Conservation (phyloP, 2,113 vertebrate genomes). For the Gymnarchus niloticus region DNA sequence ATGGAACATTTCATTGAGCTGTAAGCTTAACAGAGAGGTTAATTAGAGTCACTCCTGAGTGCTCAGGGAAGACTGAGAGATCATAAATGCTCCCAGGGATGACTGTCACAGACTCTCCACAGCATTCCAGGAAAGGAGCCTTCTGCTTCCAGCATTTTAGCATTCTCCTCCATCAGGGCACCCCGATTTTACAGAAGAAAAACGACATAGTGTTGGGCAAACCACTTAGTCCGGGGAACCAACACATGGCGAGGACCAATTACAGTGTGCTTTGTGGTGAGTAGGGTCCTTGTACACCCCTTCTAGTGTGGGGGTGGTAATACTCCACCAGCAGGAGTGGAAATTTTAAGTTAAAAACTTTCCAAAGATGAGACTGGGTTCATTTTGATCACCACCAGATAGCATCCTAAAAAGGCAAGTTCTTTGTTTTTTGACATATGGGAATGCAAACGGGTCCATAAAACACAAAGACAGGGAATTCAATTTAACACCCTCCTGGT, state of each 20-base stretch:
- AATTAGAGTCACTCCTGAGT: constrained; percentile 12
- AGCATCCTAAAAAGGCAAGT: no score
- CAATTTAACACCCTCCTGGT: not conserved
- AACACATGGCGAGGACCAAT: no score
- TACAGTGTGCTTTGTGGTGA: not conserved
- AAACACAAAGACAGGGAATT: not conserved
- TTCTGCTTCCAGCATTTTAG: not conserved
- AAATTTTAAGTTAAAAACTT: not conserved
- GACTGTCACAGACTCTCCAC: not conserved
- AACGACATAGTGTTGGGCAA: no score
- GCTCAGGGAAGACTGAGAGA: no score
- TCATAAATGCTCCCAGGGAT: not conserved
- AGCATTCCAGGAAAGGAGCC: not conserved
- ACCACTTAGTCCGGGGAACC: no score
- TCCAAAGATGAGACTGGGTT: not conserved
- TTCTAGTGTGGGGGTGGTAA: not conserved
- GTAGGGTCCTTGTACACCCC: not conserved
- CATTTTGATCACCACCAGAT: not conserved
- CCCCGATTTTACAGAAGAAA: not conserved
- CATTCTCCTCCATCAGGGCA: not conserved
- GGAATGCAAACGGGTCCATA: not conserved
- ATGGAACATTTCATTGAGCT: not conserved
- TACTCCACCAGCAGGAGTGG: not conserved
- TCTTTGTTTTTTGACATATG: no score
- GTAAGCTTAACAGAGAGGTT: not conserved